Percentiles rank a stretch among this genome's conserved stretches.
phyloP scores from a whole-genome alignment of 1,140 invertebrate genomes.

The Magallana angulata region DNA sequence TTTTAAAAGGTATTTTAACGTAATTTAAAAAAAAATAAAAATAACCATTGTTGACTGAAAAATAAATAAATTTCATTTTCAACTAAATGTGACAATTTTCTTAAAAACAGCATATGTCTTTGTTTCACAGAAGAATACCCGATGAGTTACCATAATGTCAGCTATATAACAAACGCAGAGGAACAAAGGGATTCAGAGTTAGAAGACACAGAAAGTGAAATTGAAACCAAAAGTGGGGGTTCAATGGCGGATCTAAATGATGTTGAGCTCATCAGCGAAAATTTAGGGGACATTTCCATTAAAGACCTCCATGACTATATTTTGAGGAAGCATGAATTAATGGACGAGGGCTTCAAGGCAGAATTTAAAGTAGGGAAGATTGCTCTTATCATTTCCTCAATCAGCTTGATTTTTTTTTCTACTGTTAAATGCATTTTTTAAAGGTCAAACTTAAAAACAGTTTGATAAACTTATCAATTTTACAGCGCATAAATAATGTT shows the following conservation, averaged over 20 bases:
- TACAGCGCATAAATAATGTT: too few species aligned
- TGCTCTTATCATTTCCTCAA: background rate
- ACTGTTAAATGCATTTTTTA: too few species aligned
- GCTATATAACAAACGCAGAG: background rate
- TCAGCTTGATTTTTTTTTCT: too few species aligned
- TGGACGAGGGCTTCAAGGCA: constrained; percentile 2
- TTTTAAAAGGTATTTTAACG: too few species aligned
- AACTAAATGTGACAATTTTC: background rate
- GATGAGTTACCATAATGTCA: background rate
- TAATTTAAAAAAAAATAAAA: too few species aligned
- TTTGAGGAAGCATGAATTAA: background rate
- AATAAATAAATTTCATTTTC: too few species aligned
- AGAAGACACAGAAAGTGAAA: background rate
- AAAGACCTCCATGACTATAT: background rate
- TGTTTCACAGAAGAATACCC: background rate
- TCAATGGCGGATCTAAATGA: background rate
- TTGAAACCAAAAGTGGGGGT: background rate
- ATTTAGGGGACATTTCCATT: background rate
- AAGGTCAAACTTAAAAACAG: too few species aligned
- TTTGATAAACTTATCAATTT: too few species aligned
- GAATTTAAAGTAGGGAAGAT: constrained; percentile 3
- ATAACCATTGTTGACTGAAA: too few species aligned
- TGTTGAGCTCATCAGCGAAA: background rate
- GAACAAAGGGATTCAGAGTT: background rate
- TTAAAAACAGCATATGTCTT: background rate